Percentiles rank a stretch among this genome's conserved stretches.
phyloP scores from a whole-genome alignment of 2,888 invertebrate genomes.

The Nymphalis polychloros region DNA sequence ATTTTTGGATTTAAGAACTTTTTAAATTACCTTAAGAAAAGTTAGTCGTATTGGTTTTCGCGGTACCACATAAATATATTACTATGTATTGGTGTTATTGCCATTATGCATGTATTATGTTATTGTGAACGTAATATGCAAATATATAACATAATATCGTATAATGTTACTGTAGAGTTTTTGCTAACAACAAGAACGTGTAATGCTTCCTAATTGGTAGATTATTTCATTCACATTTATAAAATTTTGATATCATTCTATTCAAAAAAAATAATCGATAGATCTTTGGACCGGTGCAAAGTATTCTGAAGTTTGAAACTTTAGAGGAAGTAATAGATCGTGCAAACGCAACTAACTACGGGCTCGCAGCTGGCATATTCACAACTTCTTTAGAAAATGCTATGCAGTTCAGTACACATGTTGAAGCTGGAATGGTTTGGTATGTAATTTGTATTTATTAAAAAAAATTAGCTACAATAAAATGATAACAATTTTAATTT shows the following conservation, averaged over 20 bases:
- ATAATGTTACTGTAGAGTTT: too few species aligned
- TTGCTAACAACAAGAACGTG: too few species aligned
- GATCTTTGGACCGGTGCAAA: constrained; percentile 96
- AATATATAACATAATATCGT: too few species aligned
- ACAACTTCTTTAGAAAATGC: constrained; percentile 91
- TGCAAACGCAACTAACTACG: constrained; percentile 90
- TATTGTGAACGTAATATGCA: too few species aligned
- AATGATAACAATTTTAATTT: too few species aligned
- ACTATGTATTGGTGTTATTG: too few species aligned
- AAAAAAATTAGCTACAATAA: not conserved
- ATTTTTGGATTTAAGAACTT: not conserved
- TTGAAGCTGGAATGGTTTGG: constrained; percentile 90
- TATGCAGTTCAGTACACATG: constrained; percentile 86
- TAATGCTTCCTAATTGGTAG: too few species aligned
- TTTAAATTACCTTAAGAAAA: not conserved
- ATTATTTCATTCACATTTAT: too few species aligned
- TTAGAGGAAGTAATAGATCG: constrained; percentile 90
- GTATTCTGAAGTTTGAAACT: constrained; percentile 90
- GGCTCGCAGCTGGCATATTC: constrained; percentile 91
- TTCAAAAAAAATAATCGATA: constrained; percentile 58
- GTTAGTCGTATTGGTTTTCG: not conserved
- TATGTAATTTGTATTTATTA: not conserved
- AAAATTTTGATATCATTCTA: too few species aligned
- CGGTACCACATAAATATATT: too few species aligned
- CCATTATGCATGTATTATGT: too few species aligned